Evolutionary conservation across 2,888 invertebrate genomes (phyloP).

Genomic region (Subacronicta megacephala): DNA sequence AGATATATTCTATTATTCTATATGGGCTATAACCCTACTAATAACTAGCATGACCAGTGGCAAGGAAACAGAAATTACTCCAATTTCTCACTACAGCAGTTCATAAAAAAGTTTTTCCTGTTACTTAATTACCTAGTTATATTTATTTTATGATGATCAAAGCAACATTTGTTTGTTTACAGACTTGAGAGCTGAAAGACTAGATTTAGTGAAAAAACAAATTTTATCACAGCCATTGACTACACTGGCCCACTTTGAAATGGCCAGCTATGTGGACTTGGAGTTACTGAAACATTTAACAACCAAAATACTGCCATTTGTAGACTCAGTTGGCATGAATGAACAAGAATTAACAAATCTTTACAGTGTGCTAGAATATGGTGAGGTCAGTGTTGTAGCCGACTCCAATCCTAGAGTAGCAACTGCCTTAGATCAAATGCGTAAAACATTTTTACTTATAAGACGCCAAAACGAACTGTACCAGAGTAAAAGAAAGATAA

Average conservation of each 20-base stretch:
- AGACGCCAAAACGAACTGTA: constrained; percentile 79
- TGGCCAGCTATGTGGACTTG: constrained; percentile 95
- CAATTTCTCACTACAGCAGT: no score
- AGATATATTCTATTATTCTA: no score
- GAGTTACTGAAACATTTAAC: constrained; percentile 91
- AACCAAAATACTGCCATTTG: constrained; percentile 92
- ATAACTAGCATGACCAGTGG: no score
- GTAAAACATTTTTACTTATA: constrained; percentile 90
- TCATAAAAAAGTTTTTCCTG: no score
- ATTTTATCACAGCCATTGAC: constrained; percentile 89
- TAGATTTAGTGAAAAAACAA: constrained; percentile 91
- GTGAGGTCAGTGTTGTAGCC: constrained; percentile 92
- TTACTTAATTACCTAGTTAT: no score
- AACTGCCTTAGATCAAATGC: constrained; percentile 94
- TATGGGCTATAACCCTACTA: no score
- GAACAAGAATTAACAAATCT: constrained; percentile 96
- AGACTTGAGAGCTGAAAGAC: constrained; percentile 91
- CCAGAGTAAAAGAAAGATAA: constrained; percentile 89
- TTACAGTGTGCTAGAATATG: constrained; percentile 91
- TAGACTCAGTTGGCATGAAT: constrained; percentile 96
- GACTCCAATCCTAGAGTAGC: constrained; percentile 95
- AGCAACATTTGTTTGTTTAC: constrained; percentile 56
- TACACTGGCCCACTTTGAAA: constrained; percentile 94
- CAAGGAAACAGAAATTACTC: no score
- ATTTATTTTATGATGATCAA: constrained; percentile 2